Evolutionary conservation across 2,888 invertebrate species (phyloP).

Genomic region (Drosophila pegasa): DNA sequence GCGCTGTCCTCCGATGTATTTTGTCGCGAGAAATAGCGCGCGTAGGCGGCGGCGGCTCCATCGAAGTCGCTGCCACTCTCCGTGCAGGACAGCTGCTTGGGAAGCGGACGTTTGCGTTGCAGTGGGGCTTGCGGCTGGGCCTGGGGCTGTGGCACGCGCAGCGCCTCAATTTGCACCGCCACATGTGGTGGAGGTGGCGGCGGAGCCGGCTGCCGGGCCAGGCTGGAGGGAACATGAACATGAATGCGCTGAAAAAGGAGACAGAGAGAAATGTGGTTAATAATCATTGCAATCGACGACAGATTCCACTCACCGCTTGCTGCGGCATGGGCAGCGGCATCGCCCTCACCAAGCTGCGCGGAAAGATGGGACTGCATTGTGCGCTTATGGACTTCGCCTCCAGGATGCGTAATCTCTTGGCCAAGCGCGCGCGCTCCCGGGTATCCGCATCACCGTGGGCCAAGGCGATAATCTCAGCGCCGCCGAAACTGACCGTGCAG

Average conservation of each 20-base stretch:
- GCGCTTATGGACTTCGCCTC: constrained; percentile 85
- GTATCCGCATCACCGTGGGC: constrained; percentile 70
- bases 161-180: constrained; percentile 65
- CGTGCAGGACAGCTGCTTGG: constrained; percentile 82
- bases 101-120: constrained; percentile 65
- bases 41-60: constrained; percentile 55
- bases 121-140: constrained; percentile 25
- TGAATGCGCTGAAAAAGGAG: constrained; percentile 53
- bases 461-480: constrained; percentile 75
- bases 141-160: constrained; percentile 42
- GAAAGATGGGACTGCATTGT: constrained; percentile 84
- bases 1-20: constrained; percentile 85
- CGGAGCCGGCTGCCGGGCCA: constrained; percentile 46
- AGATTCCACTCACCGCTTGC: constrained; percentile 46
- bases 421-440: constrained; percentile 69
- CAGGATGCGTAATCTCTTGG: constrained; percentile 82
- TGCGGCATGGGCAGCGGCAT: constrained; percentile 57
- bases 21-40: constrained; percentile 82
- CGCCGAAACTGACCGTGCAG: constrained; percentile 83
- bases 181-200: constrained; percentile 50
- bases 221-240: constrained; percentile 76
- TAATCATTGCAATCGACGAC: background rate
- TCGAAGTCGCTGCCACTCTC: constrained; percentile 69
- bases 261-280: background rate
- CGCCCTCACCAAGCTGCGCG: constrained; percentile 71